Conservation (phyloP, 2,888 invertebrate genomes). For the Stenolophus ochropezus region DNA sequence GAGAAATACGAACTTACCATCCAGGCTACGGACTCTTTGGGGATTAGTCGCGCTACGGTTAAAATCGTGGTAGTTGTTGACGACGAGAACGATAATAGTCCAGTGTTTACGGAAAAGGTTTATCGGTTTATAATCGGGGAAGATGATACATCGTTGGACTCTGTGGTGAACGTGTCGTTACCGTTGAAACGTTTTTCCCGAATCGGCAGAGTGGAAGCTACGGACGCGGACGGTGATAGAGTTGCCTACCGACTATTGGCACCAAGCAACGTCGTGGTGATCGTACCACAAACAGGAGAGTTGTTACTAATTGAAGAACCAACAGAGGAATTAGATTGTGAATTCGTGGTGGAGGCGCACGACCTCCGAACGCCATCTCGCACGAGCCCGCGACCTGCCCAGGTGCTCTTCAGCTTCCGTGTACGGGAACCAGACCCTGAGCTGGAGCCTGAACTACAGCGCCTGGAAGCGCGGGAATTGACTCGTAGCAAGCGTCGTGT, state of each 20-base stretch:
- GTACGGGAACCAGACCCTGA: slow-evolving; percentile 77
- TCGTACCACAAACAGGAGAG: slow-evolving; percentile 95
- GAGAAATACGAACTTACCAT: slow-evolving; percentile 84
- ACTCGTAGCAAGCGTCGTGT: slow-evolving; percentile 86
- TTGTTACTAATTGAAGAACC: slow-evolving; percentile 89
- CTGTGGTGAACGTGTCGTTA: slow-evolving; percentile 76
- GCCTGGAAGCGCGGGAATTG: slow-evolving; percentile 73
- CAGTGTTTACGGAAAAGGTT: slow-evolving; percentile 85
- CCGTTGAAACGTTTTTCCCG: slow-evolving; percentile 87
- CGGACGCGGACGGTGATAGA: slow-evolving; percentile 93
- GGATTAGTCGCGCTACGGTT: slow-evolving; percentile 87
- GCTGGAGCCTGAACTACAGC: slow-evolving; percentile 72
- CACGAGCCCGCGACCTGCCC: slow-evolving; percentile 82
- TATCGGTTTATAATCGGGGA: slow-evolving; percentile 87
- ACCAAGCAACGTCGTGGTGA: slow-evolving; percentile 88
- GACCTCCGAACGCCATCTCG: slow-evolving; percentile 86
- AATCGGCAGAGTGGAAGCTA: slow-evolving; percentile 90
- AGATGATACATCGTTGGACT: slow-evolving; percentile 75
- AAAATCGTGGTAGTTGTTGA: slow-evolving; percentile 84
- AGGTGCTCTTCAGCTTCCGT: slow-evolving; percentile 85
- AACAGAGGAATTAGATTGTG: slow-evolving; percentile 75
- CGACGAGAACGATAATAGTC: slow-evolving; percentile 95
- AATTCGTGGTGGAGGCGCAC: slow-evolving; percentile 87
- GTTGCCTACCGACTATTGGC: slow-evolving; percentile 90
- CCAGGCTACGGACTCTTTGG: slow-evolving; percentile 86